Evolutionary conservation across 2,113 vertebrate species (phyloP).

Genomic region (Dipodomys merriami): DNA sequence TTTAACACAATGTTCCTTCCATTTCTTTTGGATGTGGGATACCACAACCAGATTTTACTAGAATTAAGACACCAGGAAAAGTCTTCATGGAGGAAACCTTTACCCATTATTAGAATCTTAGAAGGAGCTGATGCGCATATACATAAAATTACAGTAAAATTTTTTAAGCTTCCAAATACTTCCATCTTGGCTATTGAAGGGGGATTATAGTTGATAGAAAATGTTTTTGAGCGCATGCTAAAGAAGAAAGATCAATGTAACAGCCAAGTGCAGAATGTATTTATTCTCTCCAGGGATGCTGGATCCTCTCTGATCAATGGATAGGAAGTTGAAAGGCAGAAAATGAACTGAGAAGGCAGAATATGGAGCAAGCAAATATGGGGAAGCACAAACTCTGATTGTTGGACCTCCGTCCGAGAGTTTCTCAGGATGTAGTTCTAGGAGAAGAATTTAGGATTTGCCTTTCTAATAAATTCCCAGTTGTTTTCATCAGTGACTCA

Average conservation of each 20-base stretch:
- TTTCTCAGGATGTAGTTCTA: neutral
- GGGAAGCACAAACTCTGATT: neutral
- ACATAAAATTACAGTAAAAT: neutral
- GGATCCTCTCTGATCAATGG: neutral
- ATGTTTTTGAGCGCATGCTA: neutral
- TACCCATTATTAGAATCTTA: slow-evolving; percentile 34
- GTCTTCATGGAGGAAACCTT: neutral
- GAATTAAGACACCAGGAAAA: neutral
- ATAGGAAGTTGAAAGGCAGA: neutral
- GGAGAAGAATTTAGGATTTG: too few relatives aligned
- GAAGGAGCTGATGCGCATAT: neutral
- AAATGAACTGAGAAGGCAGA: neutral
- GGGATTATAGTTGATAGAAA: neutral
- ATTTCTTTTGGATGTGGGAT: neutral
- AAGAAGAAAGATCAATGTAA: neutral
- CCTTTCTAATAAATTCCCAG: neutral
- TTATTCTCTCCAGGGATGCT: neutral
- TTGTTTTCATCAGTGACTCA: too few relatives aligned
- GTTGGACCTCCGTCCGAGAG: neutral
- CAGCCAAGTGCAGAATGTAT: neutral
- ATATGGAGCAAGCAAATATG: too few relatives aligned
- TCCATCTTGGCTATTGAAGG: neutral
- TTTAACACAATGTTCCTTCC: slow-evolving; percentile 6
- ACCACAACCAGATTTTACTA: neutral
- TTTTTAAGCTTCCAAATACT: neutral